Evolutionary conservation across 2,888 invertebrate genomes (phyloP).

Genomic region (Lottia gigantea): DNA sequence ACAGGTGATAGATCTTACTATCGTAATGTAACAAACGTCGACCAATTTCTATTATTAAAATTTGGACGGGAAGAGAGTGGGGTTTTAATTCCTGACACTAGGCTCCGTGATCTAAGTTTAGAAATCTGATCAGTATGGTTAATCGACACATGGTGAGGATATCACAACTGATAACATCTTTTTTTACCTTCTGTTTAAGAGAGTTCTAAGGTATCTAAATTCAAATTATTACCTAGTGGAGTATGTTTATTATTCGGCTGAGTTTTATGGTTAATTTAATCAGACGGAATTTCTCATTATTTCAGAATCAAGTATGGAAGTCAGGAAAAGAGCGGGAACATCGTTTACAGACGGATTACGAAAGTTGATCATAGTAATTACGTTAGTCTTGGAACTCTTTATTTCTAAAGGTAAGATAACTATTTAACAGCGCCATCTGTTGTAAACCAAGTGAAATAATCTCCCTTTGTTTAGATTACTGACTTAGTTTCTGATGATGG

Average conservation of each 20-base stretch:
- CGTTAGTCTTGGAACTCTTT: background rate
- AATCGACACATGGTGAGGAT: conserved; percentile 3
- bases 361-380: conserved; percentile 2
- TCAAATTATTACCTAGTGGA: too few species aligned
- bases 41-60: background rate
- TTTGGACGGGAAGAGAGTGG: background rate
- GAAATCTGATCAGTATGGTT: background rate
- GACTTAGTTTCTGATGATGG: background rate
- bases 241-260: too few species aligned
- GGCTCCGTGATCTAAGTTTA: background rate
- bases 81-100: conserved; percentile 1
- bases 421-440: background rate
- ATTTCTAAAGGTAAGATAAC: conserved; percentile 8
- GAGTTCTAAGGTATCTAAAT: too few species aligned
- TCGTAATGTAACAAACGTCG: background rate
- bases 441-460: background rate
- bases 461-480: conserved; percentile 7
- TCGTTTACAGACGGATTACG: background rate
- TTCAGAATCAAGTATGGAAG: conserved; percentile 6
- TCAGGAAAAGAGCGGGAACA: background rate
- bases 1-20: background rate
- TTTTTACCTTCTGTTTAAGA: background rate
- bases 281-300: conserved; percentile 1
- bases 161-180: background rate
- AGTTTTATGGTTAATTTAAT: too few species aligned